phyloP scores from a whole-genome alignment of 2,113 vertebrate species.

The Dolichallabes microphthalmus region DNA sequence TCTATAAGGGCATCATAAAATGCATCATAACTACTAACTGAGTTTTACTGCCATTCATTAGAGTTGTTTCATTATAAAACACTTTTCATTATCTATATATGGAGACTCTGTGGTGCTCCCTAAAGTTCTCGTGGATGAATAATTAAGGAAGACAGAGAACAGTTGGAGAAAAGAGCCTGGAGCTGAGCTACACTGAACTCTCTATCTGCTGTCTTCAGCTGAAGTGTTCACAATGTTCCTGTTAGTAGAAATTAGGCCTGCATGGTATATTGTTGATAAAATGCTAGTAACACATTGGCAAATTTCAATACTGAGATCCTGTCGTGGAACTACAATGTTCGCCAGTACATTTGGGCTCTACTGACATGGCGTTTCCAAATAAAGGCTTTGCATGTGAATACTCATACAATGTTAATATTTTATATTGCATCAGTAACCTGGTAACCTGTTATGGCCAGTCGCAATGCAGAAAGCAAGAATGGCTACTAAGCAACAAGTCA shows the following conservation, averaged over 20 bases:
- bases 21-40: conserved; percentile 27
- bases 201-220: neutral
- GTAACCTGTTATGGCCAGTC: neutral
- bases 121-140: conserved; percentile 36
- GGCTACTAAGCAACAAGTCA: conserved; percentile 10
- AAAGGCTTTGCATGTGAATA: neutral
- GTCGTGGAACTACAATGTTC: neutral
- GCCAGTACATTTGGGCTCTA: neutral
- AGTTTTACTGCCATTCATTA: conserved; percentile 19
- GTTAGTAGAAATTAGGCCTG: neutral
- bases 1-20: conserved; percentile 40
- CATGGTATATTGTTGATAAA: neutral
- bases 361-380: neutral
- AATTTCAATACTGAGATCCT: neutral
- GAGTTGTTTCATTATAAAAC: conserved; percentile 37
- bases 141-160: conserved; percentile 36
- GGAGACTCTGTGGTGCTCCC: conserved; percentile 18
- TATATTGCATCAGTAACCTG: neutral
- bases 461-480: neutral
- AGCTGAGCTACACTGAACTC: conserved; percentile 33
- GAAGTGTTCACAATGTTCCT: neutral
- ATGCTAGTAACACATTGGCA: neutral
- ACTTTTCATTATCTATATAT: conserved; percentile 42
- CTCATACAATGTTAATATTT: neutral
- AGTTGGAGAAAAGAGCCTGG: conserved; percentile 19